phyloP scores from a whole-genome alignment of 1,140 invertebrate genomes.

The Atta cephalotes region DNA sequence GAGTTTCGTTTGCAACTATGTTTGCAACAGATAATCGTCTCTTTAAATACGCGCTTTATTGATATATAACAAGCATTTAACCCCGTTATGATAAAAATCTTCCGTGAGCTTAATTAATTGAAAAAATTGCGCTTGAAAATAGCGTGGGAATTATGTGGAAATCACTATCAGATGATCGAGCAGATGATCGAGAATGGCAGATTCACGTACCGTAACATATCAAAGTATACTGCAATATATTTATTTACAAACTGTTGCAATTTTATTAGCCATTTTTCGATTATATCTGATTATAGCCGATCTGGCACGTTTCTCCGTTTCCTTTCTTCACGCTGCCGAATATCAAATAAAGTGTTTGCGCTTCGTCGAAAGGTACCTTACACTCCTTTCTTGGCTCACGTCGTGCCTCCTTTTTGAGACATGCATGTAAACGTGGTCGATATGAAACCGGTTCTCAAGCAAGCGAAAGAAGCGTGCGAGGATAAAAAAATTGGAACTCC shows the following conservation, averaged over 20 bases:
- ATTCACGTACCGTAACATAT: neutral
- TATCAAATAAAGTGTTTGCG: slow-evolving; percentile 36
- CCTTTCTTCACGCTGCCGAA: slow-evolving; percentile 22
- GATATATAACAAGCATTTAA: neutral
- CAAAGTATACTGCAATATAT: neutral
- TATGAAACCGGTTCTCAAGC: slow-evolving; percentile 73
- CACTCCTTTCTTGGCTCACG: slow-evolving; percentile 60
- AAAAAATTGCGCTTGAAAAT: neutral
- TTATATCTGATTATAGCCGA: too few species aligned
- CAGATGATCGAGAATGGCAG: neutral
- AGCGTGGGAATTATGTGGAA: neutral
- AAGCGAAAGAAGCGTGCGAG: slow-evolving; percentile 45
- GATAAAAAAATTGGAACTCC: slow-evolving; percentile 60
- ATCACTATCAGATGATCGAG: neutral
- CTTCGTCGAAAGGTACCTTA: slow-evolving; percentile 28
- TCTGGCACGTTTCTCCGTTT: neutral
- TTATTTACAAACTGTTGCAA: slow-evolving; percentile 6
- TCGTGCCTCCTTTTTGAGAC: slow-evolving; percentile 71
- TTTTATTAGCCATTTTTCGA: slow-evolving; percentile 3
- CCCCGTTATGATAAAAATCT: neutral
- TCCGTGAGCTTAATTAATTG: neutral
- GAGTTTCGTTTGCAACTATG: neutral
- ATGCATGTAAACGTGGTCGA: slow-evolving; percentile 69
- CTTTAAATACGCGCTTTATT: neutral
- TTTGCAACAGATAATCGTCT: neutral